These are phyloP conservation scores for Diplodus puntazzo DNA, from an alignment of 2,797 vertebrate species.

Conservation along the genomic window DNA sequence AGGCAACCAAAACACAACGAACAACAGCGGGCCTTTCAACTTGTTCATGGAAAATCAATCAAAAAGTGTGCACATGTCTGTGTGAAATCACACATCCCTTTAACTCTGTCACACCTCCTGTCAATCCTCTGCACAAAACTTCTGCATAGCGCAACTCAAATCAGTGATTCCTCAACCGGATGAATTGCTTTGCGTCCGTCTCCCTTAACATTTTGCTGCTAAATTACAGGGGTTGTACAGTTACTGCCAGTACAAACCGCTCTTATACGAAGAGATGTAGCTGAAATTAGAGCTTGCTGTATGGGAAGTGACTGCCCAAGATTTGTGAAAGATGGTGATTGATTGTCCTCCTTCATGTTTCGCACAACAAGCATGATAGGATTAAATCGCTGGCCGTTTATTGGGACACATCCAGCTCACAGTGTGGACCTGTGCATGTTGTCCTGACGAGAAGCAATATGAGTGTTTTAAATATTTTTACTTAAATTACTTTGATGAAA, in stretches of 20 bases:
- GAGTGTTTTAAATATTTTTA: conserved; percentile 25
- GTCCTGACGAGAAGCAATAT: conserved; percentile 4
- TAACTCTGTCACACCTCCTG: conserved; percentile 2
- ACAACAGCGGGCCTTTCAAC: background rate
- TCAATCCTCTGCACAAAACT: conserved; percentile 9
- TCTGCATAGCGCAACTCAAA: conserved; percentile 5
- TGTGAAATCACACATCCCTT: conserved; percentile 4
- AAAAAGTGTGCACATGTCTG: background rate
- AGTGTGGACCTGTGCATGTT: background rate
- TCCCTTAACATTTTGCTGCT: conserved; percentile 9
- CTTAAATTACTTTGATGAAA: conserved; percentile 16
- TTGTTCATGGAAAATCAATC: conserved; percentile 7
- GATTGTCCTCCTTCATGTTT: conserved; percentile 9
- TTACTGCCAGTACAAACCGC: background rate
- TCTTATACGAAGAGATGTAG: background rate
- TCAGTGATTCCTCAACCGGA: conserved; percentile 16
- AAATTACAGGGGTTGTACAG: background rate
- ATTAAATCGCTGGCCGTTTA: conserved; percentile 6
- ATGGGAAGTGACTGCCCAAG: background rate
- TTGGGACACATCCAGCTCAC: background rate
- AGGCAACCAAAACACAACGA: too few species aligned
- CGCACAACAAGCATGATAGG: background rate
- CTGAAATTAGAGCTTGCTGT: conserved; percentile 10
- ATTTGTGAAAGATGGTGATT: conserved; percentile 9
- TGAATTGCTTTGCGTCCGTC: conserved; percentile 17